phyloP scores from a whole-genome alignment of 2,113 vertebrate species.

The Xyrauchen texanus region DNA sequence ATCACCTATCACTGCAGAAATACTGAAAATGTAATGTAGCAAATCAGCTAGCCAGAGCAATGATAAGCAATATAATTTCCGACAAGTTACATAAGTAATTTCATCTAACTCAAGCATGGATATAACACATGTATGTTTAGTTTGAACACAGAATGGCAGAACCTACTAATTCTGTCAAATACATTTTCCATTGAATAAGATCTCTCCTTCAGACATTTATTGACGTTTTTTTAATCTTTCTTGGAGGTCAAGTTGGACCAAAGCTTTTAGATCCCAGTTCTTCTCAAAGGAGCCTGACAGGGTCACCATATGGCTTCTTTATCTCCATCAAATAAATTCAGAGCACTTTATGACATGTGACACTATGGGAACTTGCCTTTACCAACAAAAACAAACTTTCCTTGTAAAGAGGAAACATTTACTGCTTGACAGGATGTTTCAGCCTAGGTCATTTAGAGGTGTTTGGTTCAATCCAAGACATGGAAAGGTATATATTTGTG shows the following conservation, averaged over 20 bases:
- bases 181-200: background rate
- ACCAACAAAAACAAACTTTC: slow-evolving; percentile 69
- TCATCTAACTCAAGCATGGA: slow-evolving; percentile 58
- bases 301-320: slow-evolving; percentile 15
- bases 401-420: slow-evolving; percentile 64
- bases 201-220: no score
- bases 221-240: no score
- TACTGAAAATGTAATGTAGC: slow-evolving; percentile 60
- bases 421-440: slow-evolving; percentile 70
- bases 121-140: slow-evolving; percentile 65
- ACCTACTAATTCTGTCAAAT: slow-evolving; percentile 48
- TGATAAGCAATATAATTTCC: slow-evolving; percentile 59
- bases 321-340: slow-evolving; percentile 58
- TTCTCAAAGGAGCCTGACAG: slow-evolving; percentile 54
- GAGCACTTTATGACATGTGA: slow-evolving; percentile 41
- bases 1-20: slow-evolving; percentile 65
- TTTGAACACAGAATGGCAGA: slow-evolving; percentile 61
- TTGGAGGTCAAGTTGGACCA: background rate
- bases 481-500: slow-evolving; percentile 68
- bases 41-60: slow-evolving; percentile 60
- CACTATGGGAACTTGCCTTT: slow-evolving; percentile 57
- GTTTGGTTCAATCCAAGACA: slow-evolving; percentile 57
- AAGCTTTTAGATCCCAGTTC: background rate
- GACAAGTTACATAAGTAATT: slow-evolving; percentile 60
- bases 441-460: slow-evolving; percentile 62